Evolutionary conservation across 2,797 vertebrate genomes (phyloP), one percentile per base, ranked within the genome.

Genomic region (Calcarius lapponicus): DNA sequence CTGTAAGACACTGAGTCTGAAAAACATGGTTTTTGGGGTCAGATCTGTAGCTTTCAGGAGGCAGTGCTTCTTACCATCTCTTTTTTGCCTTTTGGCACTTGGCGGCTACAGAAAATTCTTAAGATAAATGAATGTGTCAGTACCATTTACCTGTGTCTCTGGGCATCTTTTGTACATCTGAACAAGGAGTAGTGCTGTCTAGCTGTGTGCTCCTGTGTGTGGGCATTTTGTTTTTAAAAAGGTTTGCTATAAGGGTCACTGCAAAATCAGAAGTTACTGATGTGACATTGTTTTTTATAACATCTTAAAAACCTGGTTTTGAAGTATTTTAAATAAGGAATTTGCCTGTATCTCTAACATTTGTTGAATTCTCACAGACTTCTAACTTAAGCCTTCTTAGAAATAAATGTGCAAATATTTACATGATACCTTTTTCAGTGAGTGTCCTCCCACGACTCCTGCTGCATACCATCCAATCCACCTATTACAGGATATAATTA

Each of bases 371-470:
- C 70, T 92, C 38, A 54, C 50, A 73, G 71, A 18, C 53, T 90
- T 93, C 70, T 81, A 75, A 81, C 70, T 73, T 62, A 69, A 61
- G 40, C 47, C 7, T 72, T 61, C 31, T 84, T 81, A 75, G 90
- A 92, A 91, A 88, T 80, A 51, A 87, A 50, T 36, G 15, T 72
- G 54, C 86, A 80, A 86, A 83, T 92, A 92, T 81, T 95, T 95
- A 83, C 34, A 24, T 31, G 28, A 36, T 87, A 83, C 50, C 36
- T 85, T 86, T 83, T 58, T 79, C 38, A 72, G 40, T 80, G 85
- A 72, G 5, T 62, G 47, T 72, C 70, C 47, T 95, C 75, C 71
- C 62, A 57, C 2, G 1, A 69, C 61, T 92, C 40, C 29, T 57
- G 69, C 48, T 67, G 54, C 70, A 15, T 50, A 42, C 64, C 20